phyloP scores from a whole-genome alignment of 2,797 vertebrate genomes.

The Clarias laeviceps region DNA sequence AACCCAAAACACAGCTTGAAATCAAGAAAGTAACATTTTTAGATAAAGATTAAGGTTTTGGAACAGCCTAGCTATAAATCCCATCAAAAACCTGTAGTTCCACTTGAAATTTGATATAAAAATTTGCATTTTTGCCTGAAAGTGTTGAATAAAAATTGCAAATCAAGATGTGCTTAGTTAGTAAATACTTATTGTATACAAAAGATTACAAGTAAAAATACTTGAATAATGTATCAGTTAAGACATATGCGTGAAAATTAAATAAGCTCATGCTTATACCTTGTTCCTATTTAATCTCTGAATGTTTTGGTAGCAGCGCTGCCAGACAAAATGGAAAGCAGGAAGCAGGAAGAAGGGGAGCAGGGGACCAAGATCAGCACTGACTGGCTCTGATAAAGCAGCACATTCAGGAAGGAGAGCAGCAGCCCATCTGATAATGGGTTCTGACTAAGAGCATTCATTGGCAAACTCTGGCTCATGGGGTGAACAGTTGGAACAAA shows the following conservation, averaged over 20 bases:
- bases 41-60: not conserved
- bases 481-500: conserved; percentile 34
- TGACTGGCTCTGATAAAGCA: conserved; percentile 46
- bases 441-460: conserved; percentile 25
- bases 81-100: not conserved
- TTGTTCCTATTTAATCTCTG: conserved; percentile 26
- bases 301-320: not conserved
- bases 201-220: no score
- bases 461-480: conserved; percentile 15
- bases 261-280: not conserved
- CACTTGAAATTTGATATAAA: not conserved
- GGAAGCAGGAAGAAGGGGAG: not conserved
- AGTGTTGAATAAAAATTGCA: no score
- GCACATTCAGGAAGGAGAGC: conserved; percentile 41
- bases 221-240: no score
- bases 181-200: no score
- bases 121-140: no score
- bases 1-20: not conserved
- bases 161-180: no score
- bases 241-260: no score
- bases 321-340: conserved; percentile 18
- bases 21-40: not conserved
- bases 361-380: conserved; percentile 38
- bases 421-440: conserved; percentile 50
- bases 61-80: not conserved